Evolutionary conservation across 2,113 vertebrate genomes (phyloP), one percentile per base, ranked within the genome.

Genomic region (Gymnocephalus cernua): DNA sequence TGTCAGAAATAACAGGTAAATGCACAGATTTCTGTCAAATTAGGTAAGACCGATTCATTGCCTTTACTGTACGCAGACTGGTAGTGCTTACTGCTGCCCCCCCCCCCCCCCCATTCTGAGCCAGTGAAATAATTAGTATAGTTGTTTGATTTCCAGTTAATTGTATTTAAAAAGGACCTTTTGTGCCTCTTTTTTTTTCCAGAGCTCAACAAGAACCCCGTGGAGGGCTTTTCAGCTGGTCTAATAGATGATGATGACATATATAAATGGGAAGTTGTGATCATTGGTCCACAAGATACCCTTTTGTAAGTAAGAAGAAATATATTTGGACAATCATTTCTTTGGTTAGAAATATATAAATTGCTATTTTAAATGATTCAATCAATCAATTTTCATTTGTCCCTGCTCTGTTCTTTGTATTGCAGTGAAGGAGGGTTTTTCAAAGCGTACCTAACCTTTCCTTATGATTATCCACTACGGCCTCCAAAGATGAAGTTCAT

Each of bases 401-500:
- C 35, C 61, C 45, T 23, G 7, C 29, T 35, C 4, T 80, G 45
- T 76, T 44, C 23, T 79, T 74, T 78, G 6, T 67, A 82, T 93
- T 94, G 77, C 95, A 99, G 98, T 91, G 98, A 99, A 97, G 98
- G 98, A 91, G 98, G 98, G 81, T 98, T 99, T 94, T 99, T 99
- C 95, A 99, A 99, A 95, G 98, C 98, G 86, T 98, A 99, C 96
- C 96, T 99, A 91, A 99, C 98, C 84, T 99, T 99, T 94, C 98
- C 98, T 81, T 98, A 98, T 95, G 98, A 99, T 94, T 99, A 99
- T 93, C 98, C 98, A 78, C 97, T 99, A 91, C 97, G 98, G 90
- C 98, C 98, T 90, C 98, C 98, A 79, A 99, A 99, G 96, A 99
- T 99, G 98, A 99, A 99, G 94, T 99, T 99, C 94, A 99, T 99